Conservation (phyloP, 1,140 invertebrate genomes). For the Caenorhabditis briggsae region DNA sequence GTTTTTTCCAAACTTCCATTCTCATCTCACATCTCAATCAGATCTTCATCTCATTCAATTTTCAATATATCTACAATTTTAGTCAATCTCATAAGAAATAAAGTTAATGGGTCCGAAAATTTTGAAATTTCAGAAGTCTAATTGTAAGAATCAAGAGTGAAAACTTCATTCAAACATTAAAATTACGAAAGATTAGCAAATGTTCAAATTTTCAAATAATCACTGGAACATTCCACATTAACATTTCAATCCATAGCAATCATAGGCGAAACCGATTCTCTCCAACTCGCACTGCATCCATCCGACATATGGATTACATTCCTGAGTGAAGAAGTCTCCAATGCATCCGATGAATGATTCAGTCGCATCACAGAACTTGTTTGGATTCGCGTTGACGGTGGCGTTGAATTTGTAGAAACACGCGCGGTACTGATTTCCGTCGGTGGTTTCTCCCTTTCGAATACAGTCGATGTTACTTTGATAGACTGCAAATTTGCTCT, state of each 20-base stretch:
- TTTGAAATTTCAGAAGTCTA: too few relatives aligned
- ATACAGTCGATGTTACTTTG: constrained; percentile 46
- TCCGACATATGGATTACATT: constrained; percentile 34
- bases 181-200: too few relatives aligned
- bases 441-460: constrained; percentile 34
- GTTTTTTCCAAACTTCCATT: too few relatives aligned
- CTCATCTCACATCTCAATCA: too few relatives aligned
- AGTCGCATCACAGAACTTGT: constrained; percentile 51
- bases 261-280: constrained; percentile 62
- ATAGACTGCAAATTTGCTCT: constrained; percentile 13
- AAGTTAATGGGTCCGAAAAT: too few relatives aligned
- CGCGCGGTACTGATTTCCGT: constrained; percentile 40
- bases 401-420: constrained; percentile 55
- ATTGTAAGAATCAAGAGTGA: too few relatives aligned
- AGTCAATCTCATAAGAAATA: too few relatives aligned
- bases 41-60: too few relatives aligned
- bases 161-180: too few relatives aligned
- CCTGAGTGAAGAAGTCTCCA: constrained; percentile 33
- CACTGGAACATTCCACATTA: too few relatives aligned
- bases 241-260: constrained; percentile 51
- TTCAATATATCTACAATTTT: too few relatives aligned
- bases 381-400: constrained; percentile 40
- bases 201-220: too few relatives aligned
- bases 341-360: constrained; percentile 43
- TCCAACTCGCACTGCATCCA: constrained; percentile 60